Percentiles rank a stretch among this genome's conserved stretches.
Evolutionary conservation across 1,140 invertebrate species (phyloP).

Genomic region (Aphelinus atriplicis): DNA sequence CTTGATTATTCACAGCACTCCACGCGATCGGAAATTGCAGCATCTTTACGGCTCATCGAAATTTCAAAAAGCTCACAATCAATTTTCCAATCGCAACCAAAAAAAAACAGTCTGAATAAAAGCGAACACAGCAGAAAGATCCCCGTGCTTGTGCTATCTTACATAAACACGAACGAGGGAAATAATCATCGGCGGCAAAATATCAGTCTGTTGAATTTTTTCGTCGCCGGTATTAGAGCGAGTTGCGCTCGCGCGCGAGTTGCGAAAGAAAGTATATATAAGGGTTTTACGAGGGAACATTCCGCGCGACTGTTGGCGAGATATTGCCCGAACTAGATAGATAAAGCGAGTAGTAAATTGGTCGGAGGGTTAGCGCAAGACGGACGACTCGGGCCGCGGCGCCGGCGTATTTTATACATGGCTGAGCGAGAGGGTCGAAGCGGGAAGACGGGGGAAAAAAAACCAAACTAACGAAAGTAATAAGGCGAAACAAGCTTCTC

Average conservation of each 20-base stretch:
- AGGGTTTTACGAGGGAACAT: background rate
- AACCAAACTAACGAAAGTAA: background rate
- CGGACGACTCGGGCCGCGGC: background rate
- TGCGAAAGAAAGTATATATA: background rate
- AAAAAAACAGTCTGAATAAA: too few species aligned
- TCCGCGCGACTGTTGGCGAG: constrained; percentile 7
- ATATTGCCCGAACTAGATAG: constrained; percentile 19
- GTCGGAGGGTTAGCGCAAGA: constrained; percentile 13
- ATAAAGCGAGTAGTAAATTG: constrained; percentile 23
- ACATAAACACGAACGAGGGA: too few species aligned
- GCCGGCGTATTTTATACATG: background rate
- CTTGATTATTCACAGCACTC: too few species aligned
- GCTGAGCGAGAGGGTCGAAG: background rate
- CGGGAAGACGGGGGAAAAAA: background rate
- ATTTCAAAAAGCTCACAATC: too few species aligned
- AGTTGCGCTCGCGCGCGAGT: background rate
- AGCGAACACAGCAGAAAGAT: too few species aligned
- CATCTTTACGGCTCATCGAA: too few species aligned
- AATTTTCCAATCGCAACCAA: too few species aligned
- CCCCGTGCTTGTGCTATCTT: too few species aligned
- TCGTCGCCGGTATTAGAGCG: background rate
- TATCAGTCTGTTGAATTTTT: background rate
- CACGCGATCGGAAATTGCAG: too few species aligned
- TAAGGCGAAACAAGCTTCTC: background rate
- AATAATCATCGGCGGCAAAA: too few species aligned